phyloP scores from a whole-genome alignment of 2,113 vertebrate species.

The Calidris pugnax region DNA sequence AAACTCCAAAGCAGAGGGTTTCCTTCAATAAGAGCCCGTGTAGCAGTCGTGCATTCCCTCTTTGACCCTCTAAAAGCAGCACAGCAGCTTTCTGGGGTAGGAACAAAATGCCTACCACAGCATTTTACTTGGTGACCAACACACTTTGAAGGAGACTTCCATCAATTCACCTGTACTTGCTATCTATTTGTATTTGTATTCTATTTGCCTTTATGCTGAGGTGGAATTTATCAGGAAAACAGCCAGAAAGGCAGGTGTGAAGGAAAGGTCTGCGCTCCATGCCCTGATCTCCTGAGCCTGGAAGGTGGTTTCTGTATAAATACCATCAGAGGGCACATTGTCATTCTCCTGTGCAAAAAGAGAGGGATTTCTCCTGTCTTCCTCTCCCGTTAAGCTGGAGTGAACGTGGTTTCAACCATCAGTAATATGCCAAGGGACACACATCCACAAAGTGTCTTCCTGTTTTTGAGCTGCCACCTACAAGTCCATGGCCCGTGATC shows the following conservation, averaged over 20 bases:
- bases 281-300: background rate
- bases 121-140: rapidly evolving
- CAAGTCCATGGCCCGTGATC: background rate
- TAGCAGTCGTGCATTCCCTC: background rate
- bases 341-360: background rate
- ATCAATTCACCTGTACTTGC: background rate
- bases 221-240: background rate
- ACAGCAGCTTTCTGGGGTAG: background rate
- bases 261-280: background rate
- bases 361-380: background rate
- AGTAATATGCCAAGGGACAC: rapidly evolving
- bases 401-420: background rate
- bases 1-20: background rate
- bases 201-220: background rate
- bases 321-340: rapidly evolving
- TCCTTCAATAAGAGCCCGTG: background rate
- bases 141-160: background rate
- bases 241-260: background rate
- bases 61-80: background rate
- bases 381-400: background rate
- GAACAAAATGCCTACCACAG: background rate
- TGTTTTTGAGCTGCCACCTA: background rate
- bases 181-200: background rate
- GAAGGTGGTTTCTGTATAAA: background rate
- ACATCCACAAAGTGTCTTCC: rapidly evolving